Conservation (phyloP, 2,888 invertebrate species). For the Rhogogaster chlorosoma region DNA sequence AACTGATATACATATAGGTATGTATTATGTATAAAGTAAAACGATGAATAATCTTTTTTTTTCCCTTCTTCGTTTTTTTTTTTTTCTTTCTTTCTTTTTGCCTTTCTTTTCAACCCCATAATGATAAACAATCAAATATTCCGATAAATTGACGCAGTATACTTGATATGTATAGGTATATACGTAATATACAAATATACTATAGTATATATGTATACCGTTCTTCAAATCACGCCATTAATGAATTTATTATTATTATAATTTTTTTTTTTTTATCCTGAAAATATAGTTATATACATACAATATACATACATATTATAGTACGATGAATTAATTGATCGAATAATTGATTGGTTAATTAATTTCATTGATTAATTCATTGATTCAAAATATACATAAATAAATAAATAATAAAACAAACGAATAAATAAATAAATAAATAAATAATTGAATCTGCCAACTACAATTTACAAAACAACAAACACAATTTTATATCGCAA, state of each 20-base stretch:
- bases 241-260: not conserved
- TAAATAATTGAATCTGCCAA: not conserved
- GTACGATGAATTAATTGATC: no score
- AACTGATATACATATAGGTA: not conserved
- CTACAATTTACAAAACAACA: not conserved
- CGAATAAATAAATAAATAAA: not conserved
- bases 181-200: not conserved
- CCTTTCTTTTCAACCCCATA: no score
- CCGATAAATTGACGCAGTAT: not conserved
- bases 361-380: not conserved
- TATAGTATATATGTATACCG: not conserved
- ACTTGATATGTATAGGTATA: not conserved
- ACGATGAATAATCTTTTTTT: not conserved
- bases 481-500: conserved; percentile 1
- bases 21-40: not conserved
- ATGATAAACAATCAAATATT: not conserved
- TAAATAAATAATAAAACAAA: not conserved
- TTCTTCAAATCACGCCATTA: not conserved
- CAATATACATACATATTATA: not conserved
- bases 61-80: not conserved
- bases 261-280: no score
- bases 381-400: not conserved
- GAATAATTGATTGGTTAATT: not conserved
- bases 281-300: not conserved
- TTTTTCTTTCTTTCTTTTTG: not conserved